Evolutionary conservation across 1,140 invertebrate genomes (phyloP), one percentile per base, ranked within the genome.

Genomic region (Proctacanthus coquilletti): DNA sequence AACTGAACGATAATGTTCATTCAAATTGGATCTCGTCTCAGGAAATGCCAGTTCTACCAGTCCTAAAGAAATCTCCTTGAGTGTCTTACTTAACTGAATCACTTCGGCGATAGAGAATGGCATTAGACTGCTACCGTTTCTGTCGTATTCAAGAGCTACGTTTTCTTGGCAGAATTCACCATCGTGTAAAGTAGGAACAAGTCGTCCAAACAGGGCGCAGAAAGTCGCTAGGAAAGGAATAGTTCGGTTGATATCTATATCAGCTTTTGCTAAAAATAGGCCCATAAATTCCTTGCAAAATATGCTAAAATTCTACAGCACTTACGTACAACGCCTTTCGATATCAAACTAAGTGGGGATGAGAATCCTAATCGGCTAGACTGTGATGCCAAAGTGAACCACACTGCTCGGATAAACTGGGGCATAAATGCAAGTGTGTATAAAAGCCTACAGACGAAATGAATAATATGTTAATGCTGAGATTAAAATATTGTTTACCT

Each of bases 21-120:
- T 45, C 6, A 74, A 52, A 8, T 60, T 66, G 1, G 74, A 71
- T 44, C 77, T 64, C 0, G 74, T 73, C 52, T 91, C 86, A 0
- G 88, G 87, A 61, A 86, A 91, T 0, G 87, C 87, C 17, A 93
- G 62, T 49, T 94, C 86, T 2, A 95, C 83, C 1, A 95, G 66
- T 9, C 86, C 87, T 10, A 92, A 63, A 46, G 86, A 87, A 1
- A 89, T 77, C 44, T 87, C 83, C 40, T 83, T 80, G 2, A 84
- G 50, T 5, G 75, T 69, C 21, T 72, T 68, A 20, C 75, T 80
- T 31, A 84, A 60, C n/a, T 68, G 66, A 3, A 74, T 69, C 11
- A 84, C 53, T 43, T 55, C 51, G 5, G 50, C 46, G 34, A 60
- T 52, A 1, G 49, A 53, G 32, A 61, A 61, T 2, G 56, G 57